Conservation (phyloP, 2,113 vertebrate species). For the Sula dactylatra region DNA sequence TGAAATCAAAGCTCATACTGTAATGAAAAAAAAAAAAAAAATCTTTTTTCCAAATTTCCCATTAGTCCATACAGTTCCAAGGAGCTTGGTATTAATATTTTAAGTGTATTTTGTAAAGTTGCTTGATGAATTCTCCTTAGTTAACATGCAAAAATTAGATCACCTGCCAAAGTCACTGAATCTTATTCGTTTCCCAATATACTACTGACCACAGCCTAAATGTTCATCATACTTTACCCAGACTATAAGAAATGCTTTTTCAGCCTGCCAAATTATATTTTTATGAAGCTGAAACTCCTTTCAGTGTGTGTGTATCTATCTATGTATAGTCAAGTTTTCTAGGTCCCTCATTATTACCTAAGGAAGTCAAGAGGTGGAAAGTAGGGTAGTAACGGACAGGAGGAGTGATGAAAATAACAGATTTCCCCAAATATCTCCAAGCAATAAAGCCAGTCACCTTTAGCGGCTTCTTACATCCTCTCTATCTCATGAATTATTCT, state of each 20-base stretch:
- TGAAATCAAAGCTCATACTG: not conserved
- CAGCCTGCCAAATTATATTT: not conserved
- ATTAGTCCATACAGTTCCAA: not conserved
- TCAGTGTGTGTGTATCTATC: accelerated
- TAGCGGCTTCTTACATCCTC: constrained; percentile 4
- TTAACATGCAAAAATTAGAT: not conserved
- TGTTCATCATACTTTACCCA: accelerated
- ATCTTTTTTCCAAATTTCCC: not conserved
- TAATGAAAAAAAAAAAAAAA: not conserved
- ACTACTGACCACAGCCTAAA: not conserved
- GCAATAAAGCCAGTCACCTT: not conserved
- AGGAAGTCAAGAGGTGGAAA: not conserved
- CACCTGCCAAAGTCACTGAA: not conserved
- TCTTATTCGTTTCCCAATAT: not conserved
- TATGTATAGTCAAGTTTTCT: not conserved
- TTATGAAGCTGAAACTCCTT: not conserved
- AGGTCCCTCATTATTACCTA: not conserved
- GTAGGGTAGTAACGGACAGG: not conserved
- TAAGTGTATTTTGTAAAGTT: not conserved
- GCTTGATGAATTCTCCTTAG: not conserved
- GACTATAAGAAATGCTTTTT: not conserved
- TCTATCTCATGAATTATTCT: not conserved
- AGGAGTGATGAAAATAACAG: not conserved
- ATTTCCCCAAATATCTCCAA: not conserved
- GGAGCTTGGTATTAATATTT: not conserved